Base-by-base conservation (phyloP, 1,140 invertebrate genomes). In the Euura lappo region DNA sequence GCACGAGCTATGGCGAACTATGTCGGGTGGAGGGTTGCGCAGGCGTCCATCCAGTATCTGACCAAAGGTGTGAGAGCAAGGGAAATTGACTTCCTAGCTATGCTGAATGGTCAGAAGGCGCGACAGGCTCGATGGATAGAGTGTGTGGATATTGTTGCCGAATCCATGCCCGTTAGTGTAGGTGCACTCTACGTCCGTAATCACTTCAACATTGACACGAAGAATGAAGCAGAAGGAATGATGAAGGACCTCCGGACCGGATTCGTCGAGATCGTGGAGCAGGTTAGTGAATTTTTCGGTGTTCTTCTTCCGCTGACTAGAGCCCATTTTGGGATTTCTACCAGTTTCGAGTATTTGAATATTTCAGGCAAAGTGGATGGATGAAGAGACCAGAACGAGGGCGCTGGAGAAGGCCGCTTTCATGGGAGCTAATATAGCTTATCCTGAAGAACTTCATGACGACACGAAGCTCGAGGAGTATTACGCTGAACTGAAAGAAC, bases 121-220 rank as follows among this genome's bases (percentile, higher is more conserved):
- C 82, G 92, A 45, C 92, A 94, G 79, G 91, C 94, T 2, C 88
- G 95, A n/a, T 97, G 95, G 95, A 95, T 95, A 86, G 93, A 95
- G 78, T 96, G 95, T 78, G 91, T 93, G 8, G 93, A 93, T 75
- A 91, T 92, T 4, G 91, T 93, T 43, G 90, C 92, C 65, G 90
- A 90, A 76, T 93, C 92, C 81, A 88, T 98, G 77, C 91, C 92
- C 0, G 91, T 94, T 70, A 92, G 93, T 11, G 93, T 95, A 65
- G 92, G 93, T 46, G 91, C 93, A 10, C 87, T 94, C 1, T 94
- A 95, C 86, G 92, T 95, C n/a, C 89, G 91, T 72, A 91, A 92
- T 78, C 93, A 93, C 78, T 95, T 94, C 84, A 90, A 94, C 68
- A 91, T 93, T 78, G 90, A 92, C 60, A 92, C 93, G 0, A 93